phyloP scores from a whole-genome alignment of 2,797 vertebrate species.

The Alauda arvensis region DNA sequence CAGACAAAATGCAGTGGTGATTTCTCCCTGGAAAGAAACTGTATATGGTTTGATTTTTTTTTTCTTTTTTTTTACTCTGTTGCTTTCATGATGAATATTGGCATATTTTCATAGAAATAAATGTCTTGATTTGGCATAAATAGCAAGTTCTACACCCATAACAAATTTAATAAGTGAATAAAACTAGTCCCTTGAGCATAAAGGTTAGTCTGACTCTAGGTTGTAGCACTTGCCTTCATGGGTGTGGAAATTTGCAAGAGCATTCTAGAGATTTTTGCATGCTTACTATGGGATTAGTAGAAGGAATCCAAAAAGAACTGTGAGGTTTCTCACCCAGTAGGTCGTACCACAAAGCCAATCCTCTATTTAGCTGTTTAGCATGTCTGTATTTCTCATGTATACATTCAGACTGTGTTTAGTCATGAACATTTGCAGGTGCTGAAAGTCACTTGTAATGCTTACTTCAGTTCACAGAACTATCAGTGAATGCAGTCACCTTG shows the following conservation, averaged over 20 bases:
- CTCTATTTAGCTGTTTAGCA: not conserved
- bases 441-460: not conserved
- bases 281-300: not conserved
- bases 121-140: not conserved
- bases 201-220: not conserved
- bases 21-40: not conserved
- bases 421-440: not conserved
- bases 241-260: not conserved
- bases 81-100: not conserved
- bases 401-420: not conserved
- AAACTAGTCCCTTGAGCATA: not conserved
- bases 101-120: not conserved
- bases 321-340: not conserved
- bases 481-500: not conserved
- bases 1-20: not conserved
- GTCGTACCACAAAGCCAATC: not conserved
- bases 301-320: not conserved
- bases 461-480: not conserved
- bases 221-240: not conserved
- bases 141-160: not conserved
- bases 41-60: not conserved
- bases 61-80: not conserved
- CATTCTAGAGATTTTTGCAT: not conserved
- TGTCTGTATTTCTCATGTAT: fast-evolving
- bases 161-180: not conserved